Evolutionary conservation across 2,797 vertebrate genomes (phyloP), one percentile per base, ranked within the genome.

Genomic region (Zalophus californianus): DNA sequence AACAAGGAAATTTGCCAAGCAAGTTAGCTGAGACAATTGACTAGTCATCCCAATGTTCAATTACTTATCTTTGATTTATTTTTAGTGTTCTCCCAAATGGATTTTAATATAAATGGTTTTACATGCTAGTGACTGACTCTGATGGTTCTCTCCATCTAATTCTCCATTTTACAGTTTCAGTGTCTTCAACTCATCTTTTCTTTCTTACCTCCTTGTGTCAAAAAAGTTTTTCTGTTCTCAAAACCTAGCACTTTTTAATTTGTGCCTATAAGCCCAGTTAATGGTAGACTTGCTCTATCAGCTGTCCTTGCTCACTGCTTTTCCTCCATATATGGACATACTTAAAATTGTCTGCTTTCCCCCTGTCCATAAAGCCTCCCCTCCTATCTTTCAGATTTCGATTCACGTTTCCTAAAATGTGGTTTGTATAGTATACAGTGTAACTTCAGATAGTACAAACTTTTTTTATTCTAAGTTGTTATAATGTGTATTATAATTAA

Each of bases 401-500:
- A 93, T 91, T 91, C 38, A 41, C 62, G 29, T 78, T 96, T 94
- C 48, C 50, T 88, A 83, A 94, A 89, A 92, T 86, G 29, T 84
- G 20, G 25, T 93, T 82, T 80, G 27, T 82, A 52, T 84, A 23
- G 2, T 94, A 75, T 86, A 1, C 29, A 95, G 41, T 92, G 16
- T 60, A 41, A 38, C 96, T 96, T 91, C 54, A 62, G 6, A 11
- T 89, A 60, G 9, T 86, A 21, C 5, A 52, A 12, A 29, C 29
- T 66, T 18, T 90, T 86, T 68, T 41, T 15, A 16, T 80, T 44
- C 86, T 73, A 68, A 41, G 8, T 60, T 58, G 12, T 64, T 94
- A 77, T 2, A 1, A 44, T 96, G 29, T 75, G 77, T 84, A 50
- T 77, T 86, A 38, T 52, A 85, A 80, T 90, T 58, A 21, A 23